These are phyloP conservation scores for Artemia sinica DNA, from an alignment of 2,888 invertebrate species.

Conservation along the genomic window DNA sequence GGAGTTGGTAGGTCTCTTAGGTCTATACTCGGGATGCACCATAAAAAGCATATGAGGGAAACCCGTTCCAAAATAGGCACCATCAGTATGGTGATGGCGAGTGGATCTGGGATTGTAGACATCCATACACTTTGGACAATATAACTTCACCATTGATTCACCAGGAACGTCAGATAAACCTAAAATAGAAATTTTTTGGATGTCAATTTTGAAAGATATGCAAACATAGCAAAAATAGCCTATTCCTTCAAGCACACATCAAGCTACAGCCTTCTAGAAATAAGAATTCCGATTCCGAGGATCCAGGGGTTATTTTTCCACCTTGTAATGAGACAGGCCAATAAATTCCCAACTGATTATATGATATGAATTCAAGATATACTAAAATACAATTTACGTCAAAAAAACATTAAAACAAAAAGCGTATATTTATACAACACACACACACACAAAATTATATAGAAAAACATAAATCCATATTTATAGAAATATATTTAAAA, in stretches of 20 bases:
- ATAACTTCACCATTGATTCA: slow-evolving; percentile 97
- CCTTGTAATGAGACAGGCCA: slow-evolving; percentile 3
- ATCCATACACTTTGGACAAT: slow-evolving; percentile 99
- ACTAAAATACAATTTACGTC: slow-evolving; percentile 20
- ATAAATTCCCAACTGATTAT: background rate
- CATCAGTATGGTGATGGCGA: slow-evolving; percentile 94
- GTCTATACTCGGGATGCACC: slow-evolving; percentile 98
- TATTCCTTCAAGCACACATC: too few species aligned
- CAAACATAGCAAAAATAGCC: too few species aligned
- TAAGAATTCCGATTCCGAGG: background rate
- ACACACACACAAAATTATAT: too few species aligned
- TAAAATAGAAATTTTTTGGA: slow-evolving; percentile 29
- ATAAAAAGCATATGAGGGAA: slow-evolving; percentile 99
- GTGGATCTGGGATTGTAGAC: slow-evolving; percentile 97
- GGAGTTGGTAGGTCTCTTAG: slow-evolving; percentile 86
- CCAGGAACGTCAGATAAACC: slow-evolving; percentile 96
- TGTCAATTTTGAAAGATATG: too few species aligned
- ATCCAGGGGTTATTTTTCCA: background rate
- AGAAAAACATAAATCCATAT: too few species aligned
- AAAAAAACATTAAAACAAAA: too few species aligned
- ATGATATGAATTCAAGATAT: background rate
- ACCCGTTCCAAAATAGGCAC: slow-evolving; percentile 98
- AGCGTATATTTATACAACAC: too few species aligned
- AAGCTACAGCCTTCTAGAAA: too few species aligned
- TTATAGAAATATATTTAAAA: too few species aligned